A percentile compares a stretch with the other conserved stretches of the same genome.
phyloP scores from a whole-genome alignment of 2,113 vertebrate species.

The Dipodomys spectabilis region DNA sequence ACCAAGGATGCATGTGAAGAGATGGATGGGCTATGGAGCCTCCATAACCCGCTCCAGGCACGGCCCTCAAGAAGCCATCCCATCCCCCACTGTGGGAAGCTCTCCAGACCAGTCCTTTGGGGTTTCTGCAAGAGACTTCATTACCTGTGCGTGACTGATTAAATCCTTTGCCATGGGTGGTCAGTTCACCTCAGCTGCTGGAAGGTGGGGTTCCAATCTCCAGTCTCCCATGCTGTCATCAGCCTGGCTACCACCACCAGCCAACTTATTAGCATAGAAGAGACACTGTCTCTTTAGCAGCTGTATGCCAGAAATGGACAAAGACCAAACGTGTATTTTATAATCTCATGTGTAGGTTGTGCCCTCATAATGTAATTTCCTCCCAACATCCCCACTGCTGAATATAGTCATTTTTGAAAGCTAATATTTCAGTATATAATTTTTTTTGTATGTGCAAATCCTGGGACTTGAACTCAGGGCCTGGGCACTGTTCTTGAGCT shows the following conservation, averaged over 20 bases:
- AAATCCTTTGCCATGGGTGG: neutral
- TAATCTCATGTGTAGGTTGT: neutral
- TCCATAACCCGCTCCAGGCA: neutral
- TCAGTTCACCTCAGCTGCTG: neutral
- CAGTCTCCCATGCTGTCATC: neutral
- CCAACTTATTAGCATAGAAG: neutral
- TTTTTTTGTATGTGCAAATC: too few relatives aligned
- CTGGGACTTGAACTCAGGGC: too few relatives aligned
- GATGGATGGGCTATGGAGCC: neutral
- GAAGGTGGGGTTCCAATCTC: neutral
- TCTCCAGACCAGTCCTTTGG: neutral
- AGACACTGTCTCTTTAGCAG: neutral
- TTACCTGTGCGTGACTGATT: neutral
- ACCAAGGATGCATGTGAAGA: neutral
- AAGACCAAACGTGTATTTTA: neutral
- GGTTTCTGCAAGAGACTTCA: too few relatives aligned
- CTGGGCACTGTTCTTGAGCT: too few relatives aligned
- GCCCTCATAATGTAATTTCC: neutral
- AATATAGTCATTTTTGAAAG: neutral
- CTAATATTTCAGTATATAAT: neutral
- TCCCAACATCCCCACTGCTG: neutral
- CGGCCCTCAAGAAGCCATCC: too few relatives aligned
- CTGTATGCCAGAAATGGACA: neutral
- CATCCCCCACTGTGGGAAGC: too few relatives aligned
- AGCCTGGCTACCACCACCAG: neutral